Base-by-base conservation (phyloP, 2,888 invertebrate species). In the Chrysolina oricalcia region DNA sequence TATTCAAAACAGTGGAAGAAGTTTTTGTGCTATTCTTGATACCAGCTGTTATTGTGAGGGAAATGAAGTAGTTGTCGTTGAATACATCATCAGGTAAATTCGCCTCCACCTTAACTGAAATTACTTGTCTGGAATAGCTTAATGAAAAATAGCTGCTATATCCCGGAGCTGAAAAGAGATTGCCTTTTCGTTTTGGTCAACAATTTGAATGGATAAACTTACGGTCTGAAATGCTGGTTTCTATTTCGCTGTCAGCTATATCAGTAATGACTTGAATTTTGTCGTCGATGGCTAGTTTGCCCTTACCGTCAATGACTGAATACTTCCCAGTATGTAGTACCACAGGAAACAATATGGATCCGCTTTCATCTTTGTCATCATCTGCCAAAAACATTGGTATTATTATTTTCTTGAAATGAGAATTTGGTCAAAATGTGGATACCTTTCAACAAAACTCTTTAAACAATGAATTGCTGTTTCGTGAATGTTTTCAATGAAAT, bases 1-100 rank as follows among this genome's bases (percentile, higher is more conserved):
- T 76, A 15, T 76, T 79, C n/a, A 81, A 21, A 27, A 81, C 80
- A 35, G 80, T 74, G 8, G 73, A 70, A 3, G 80, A 41, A 15
- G 64, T 70, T 43, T 77, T 71, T 11, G 40, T 17, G 15, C 75
- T 76, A 19, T 13, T 68, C 40, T 46, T 70, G 35, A 78, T 77
- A 23, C 53, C 71, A n/a, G 78, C 80, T 27, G 56, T 71, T 17
- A 82, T 41, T 65, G 77, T 78, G 35, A 82, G 70, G 15, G 79
- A 40, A 46, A 81, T 70, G 53, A 80, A 70, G 1, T 76, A 27
- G 15, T 40, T 73, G 0, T 75, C 62, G 2, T 72, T 46, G 0
- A 80, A 41, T 23, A 76, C 43, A 23, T 74, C 74, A 15, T 78
- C 67, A 4, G 81, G 75, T 43, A 81, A 59, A 13, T 75, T 41